A percentile compares a stretch with the other conserved stretches of the same genome.
phyloP scores from a whole-genome alignment of 2,797 vertebrate species.

The Cirrhinus mrigala region DNA sequence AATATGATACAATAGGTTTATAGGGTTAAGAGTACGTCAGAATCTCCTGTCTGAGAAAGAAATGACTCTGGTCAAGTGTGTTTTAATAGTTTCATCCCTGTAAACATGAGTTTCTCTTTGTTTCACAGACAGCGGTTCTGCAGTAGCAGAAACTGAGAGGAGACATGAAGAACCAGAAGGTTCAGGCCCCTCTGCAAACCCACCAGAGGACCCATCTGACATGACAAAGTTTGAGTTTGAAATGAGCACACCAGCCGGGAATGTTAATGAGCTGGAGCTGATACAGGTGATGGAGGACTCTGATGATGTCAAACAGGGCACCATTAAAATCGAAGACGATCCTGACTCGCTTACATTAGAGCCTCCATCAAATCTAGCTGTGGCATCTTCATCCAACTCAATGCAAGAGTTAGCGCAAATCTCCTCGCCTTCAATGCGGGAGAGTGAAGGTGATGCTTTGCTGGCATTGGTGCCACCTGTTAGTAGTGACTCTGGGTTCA shows the following conservation, averaged over 20 bases:
- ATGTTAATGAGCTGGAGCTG: slow-evolving; percentile 65
- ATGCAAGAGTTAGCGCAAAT: slow-evolving; percentile 43
- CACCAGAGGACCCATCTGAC: slow-evolving; percentile 50
- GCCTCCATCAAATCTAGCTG: slow-evolving; percentile 13
- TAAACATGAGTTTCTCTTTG: not conserved
- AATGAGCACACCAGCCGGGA: slow-evolving; percentile 62
- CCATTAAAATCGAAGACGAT: slow-evolving; percentile 67
- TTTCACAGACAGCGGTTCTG: slow-evolving; percentile 57
- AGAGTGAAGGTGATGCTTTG: slow-evolving; percentile 39
- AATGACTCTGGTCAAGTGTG: too few species aligned
- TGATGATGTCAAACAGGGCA: slow-evolving; percentile 61
- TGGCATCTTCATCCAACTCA: slow-evolving; percentile 16
- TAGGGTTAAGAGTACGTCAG: not conserved
- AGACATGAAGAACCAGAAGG: slow-evolving; percentile 49
- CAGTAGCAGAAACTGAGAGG: slow-evolving; percentile 46
- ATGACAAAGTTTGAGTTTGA: slow-evolving; percentile 66
- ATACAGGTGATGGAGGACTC: slow-evolving; percentile 66
- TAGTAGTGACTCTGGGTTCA: slow-evolving; percentile 27
- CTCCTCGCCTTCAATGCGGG: slow-evolving; percentile 37
- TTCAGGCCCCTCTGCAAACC: slow-evolving; percentile 12
- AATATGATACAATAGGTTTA: not conserved
- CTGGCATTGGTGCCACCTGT: slow-evolving; percentile 51
- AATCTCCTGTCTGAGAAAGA: not conserved
- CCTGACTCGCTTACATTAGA: slow-evolving; percentile 53
- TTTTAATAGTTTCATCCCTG: not conserved